phyloP scores from a whole-genome alignment of 2,113 vertebrate species.

The Ailuropoda melanoleuca region DNA sequence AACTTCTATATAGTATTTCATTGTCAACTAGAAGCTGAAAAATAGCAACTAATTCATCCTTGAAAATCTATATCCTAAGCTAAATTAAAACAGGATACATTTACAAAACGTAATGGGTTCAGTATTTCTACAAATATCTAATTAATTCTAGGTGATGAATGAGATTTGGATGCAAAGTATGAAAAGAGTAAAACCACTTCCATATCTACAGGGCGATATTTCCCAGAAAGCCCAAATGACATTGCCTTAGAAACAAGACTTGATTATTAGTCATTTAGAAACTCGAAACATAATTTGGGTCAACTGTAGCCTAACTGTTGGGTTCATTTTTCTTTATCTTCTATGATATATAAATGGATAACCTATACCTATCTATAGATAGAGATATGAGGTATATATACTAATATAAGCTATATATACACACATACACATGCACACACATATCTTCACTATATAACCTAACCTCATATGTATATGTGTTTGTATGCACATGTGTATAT shows the following conservation, averaged over 20 bases:
- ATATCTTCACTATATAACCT: neutral
- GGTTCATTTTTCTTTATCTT: neutral
- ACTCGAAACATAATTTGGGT: neutral
- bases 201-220: neutral
- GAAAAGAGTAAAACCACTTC: neutral
- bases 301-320: neutral
- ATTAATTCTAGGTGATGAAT: neutral
- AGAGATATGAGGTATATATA: neutral
- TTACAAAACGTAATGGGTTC: neutral
- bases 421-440: neutral
- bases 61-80: neutral
- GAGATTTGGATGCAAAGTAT: neutral
- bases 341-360: neutral
- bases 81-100: neutral
- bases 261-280: neutral
- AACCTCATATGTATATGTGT: neutral
- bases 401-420: neutral
- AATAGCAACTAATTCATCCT: neutral
- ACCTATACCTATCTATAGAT: neutral
- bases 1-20: slow-evolving; percentile 6
- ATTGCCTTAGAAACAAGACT: neutral
- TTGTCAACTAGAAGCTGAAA: neutral
- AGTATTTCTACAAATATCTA: neutral
- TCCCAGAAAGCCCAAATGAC: neutral
- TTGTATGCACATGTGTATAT: rapidly evolving